Base-by-base conservation (phyloP, 2,888 invertebrate species). In the Cephus pulcher region DNA sequence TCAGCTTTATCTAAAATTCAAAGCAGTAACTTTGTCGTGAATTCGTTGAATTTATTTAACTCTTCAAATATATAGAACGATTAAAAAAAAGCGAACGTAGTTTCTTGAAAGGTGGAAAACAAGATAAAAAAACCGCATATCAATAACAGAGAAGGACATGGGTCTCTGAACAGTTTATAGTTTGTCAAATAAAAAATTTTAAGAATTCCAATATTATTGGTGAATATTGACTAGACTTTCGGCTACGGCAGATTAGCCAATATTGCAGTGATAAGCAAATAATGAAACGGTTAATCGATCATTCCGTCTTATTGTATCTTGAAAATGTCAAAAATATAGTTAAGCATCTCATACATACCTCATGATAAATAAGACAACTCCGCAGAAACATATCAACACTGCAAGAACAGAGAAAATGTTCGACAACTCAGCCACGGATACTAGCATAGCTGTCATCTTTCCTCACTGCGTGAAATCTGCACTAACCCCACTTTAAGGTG, bases 381-480 rank as follows among this genome's bases (percentile, higher is more conserved):
- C 94, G 92, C 95, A 95, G 88, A 96, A 94, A 90, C 95, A 95
- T 88, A 95, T 93, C 80, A 95, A 92, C 81, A 95, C 95, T 75
- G 95, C 95, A 84, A 95, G 93, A 91, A 95, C 95, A 86, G 95
- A 95, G 92, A 95, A 94, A 91, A 96, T 95, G 92, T 95, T 96
- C 87, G 95, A 95, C 92, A 96, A 93, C 92, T 96, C 96, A 82
- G 95, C 95, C 90, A 95, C 93, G 82, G 95, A 95, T 85, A 95
- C 93, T 84, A 94, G 91, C 92, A 94, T 93, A 84, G 94, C 93
- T 88, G 93, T 93, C 93, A 94, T 93, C 86, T 84, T 89, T 79
- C 75, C 74, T 56, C 56, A 23, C 56, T 56, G 56, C 56, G 56
- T 56, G 56, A 56, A 56, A 56, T 56, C 56, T 56, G 56, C 56